Evolutionary conservation across 2,113 vertebrate genomes (phyloP), one percentile per base, ranked within the genome.

Genomic region (Tautogolabrus adspersus): DNA sequence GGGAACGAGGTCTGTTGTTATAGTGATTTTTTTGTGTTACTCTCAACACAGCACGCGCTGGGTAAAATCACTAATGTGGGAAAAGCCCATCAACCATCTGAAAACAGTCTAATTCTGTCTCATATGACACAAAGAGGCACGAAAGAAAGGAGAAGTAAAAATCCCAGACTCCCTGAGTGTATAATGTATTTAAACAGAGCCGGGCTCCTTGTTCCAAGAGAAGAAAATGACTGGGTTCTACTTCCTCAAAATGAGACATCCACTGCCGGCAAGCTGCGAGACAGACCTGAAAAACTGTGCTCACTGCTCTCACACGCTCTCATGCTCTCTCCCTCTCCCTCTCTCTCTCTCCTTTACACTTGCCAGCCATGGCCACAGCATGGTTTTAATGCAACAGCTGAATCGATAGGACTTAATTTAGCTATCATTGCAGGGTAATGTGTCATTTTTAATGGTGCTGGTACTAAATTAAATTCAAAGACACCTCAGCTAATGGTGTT

Each of bases 1-100:
- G 64, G 65, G 59, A 76, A 66, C 42, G 2, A 63, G 60, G 64
- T 67, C 81, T 75, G 82, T 87, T 85, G 86, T 86, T 84, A 61
- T 46, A 74, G 86, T 57, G 49, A 77, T 69, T 60, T 64, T 42
- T 42, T 49, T 82, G 66, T 63, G 68, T 66, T 82, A 21, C 63
- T 84, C 77, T 74, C 81, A 66, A 76, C 77, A 54, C 77, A 79
- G 60, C 37, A 7, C 21, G 46, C 9, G 51, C 55, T 46, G 62
- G 52, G 66, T 69, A 55, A 88, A 85, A 86, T 81, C 63, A 12
- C 59, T 69, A 84, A 89, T 55, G 62, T 81, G 88, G 26, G 90
- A 94, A 95, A 95, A 95, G 93, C 90, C 91, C 88, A 94, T 92
- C 94, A 93, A 92, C 93, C 92, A 92, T 87, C 92, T 81, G 87